Evolutionary conservation across 2,113 vertebrate species (phyloP), one percentile per base, ranked within the genome.

Genomic region (Bucco capensis): DNA sequence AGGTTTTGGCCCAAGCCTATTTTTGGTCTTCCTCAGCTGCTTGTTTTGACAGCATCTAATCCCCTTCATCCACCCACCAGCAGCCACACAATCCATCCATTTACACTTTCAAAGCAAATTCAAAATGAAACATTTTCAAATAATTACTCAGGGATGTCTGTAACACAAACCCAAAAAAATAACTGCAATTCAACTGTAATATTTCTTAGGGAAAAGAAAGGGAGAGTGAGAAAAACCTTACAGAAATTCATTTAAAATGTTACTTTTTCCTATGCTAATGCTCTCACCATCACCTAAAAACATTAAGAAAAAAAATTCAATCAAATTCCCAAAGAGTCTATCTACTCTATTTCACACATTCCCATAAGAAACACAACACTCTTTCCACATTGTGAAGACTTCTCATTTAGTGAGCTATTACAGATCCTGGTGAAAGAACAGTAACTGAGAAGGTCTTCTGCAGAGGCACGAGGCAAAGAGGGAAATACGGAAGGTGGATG

Each of bases 41-140:
- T 95, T 95, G 91, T 96, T 96, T 96, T 95, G 95, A 96, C 92
- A 96, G 91, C 42, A 89, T 91, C 58, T 88, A 91, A 94, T 84
- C 92, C 51, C 67, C 30, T 62, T 89, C 90, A 89, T 51, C 87
- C 76, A 89, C 92, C 88, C 89, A 94, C 89, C 61, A 88, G 56
- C 47, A 90, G 86, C 86, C 56, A 83, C 60, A 83, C 61, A 85
- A 90, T 84, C 84, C 40, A 92, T 83, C 90, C 78, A 89, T 90
- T 89, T 95, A 94, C 77, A 60, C 81, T 86, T 86, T 28, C 42
- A 91, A 94, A 94, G 61, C 73, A 89, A 94, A 95, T 78, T 86
- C 70, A 91, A 89, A 93, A 91, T 35, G 54, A 94, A 93, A 83
- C 67, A 12, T 91, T 95, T 94, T 83, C 92, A 93, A 81, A 95